phyloP scores from a whole-genome alignment of 1,140 invertebrate species.

The Plutomurus gul region DNA sequence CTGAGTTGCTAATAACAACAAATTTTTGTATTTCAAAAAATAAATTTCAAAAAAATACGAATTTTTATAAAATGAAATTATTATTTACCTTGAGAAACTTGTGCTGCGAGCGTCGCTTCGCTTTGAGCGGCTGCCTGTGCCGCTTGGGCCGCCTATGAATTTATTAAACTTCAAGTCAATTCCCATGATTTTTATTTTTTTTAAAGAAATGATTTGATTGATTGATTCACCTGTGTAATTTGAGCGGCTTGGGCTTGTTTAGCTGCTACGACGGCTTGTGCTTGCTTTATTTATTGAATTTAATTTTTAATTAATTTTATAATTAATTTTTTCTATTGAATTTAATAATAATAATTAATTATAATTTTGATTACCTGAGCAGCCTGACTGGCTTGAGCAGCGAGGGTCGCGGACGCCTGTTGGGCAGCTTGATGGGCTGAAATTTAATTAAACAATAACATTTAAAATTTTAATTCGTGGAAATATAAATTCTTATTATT shows the following conservation, averaged over 20 bases:
- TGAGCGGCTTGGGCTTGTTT: conserved; percentile 54
- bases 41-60: background rate
- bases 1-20: conserved; percentile 45
- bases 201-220: background rate
- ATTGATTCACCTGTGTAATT: conserved; percentile 26
- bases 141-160: conserved; percentile 36
- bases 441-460: background rate
- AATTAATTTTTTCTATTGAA: background rate
- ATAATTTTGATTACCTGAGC: conserved; percentile 34
- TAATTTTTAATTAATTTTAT: background rate
- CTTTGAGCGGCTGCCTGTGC: conserved; percentile 44
- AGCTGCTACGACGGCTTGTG: conserved; percentile 53
- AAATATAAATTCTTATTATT: background rate
- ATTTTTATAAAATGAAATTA: background rate
- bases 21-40: background rate
- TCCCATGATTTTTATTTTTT: background rate
- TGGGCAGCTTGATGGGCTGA: conserved; percentile 48
- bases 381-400: conserved; percentile 45
- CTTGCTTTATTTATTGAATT: background rate
- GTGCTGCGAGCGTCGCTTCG: conserved; percentile 48
- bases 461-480: background rate
- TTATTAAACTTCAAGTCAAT: background rate
- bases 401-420: conserved; percentile 46
- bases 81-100: conserved; percentile 43
- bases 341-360: background rate